phyloP scores from a whole-genome alignment of 1,140 invertebrate species.

The Dendroctonus valens region DNA sequence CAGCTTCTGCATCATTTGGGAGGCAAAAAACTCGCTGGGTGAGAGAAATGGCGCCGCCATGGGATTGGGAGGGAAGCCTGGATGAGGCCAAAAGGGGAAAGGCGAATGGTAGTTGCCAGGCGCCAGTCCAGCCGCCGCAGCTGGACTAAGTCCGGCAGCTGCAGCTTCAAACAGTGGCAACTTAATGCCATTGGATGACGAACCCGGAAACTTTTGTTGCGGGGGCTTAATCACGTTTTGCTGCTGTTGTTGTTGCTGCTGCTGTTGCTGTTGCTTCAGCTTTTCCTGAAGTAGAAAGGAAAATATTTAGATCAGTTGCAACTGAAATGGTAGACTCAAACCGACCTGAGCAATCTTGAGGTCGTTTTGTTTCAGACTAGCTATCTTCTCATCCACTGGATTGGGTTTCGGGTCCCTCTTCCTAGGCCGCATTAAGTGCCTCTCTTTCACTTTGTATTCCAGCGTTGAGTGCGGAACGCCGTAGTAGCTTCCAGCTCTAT shows the following conservation, averaged over 20 bases:
- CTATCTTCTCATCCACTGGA: slow-evolving; percentile 58
- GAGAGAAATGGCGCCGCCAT: slow-evolving; percentile 55
- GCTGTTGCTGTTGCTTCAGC: slow-evolving; percentile 37
- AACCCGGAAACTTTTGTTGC: slow-evolving; percentile 61
- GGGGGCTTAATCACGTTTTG: slow-evolving; percentile 58
- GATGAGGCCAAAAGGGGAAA: slow-evolving; percentile 64
- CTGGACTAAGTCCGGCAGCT: slow-evolving; percentile 47
- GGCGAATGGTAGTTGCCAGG: slow-evolving; percentile 54
- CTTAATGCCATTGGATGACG: slow-evolving; percentile 67
- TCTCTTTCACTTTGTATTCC: slow-evolving; percentile 97
- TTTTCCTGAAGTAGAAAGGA: slow-evolving; percentile 44
- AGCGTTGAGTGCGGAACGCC: slow-evolving; percentile 98
- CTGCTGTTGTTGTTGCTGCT: slow-evolving; percentile 45
- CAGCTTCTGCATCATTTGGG: slow-evolving; percentile 76
- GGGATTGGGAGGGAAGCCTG: slow-evolving; percentile 54
- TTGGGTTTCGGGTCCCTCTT: slow-evolving; percentile 77
- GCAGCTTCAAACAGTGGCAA: slow-evolving; percentile 61
- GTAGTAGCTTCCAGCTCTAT: slow-evolving; percentile 94
- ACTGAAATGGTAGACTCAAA: too few relatives aligned
- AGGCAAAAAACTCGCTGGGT: slow-evolving; percentile 69
- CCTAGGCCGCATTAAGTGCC: slow-evolving; percentile 83
- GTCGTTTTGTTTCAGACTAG: slow-evolving; percentile 50
- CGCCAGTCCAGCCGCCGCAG: slow-evolving; percentile 19
- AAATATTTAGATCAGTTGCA: too few relatives aligned
- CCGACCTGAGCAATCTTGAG: slow-evolving; percentile 42